phyloP scores from a whole-genome alignment of 2,888 invertebrate species.

The Pristionchus fissidentatus region DNA sequence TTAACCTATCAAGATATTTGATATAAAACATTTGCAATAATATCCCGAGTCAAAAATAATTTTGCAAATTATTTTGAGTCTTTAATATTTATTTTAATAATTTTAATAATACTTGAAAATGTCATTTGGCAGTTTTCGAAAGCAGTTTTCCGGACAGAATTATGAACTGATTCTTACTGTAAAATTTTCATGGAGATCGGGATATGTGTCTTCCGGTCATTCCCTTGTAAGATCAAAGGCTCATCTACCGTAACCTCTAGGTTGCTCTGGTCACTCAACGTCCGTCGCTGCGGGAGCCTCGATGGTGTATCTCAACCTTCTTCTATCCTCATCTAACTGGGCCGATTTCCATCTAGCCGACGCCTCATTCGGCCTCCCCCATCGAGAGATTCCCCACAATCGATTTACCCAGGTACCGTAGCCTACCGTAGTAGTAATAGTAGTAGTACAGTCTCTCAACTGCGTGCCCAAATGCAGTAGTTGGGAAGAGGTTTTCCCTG shows the following conservation, averaged over 20 bases:
- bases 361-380: conserved; percentile 17
- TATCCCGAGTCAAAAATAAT: no score
- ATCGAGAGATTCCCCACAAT: conserved; percentile 7
- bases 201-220: no score
- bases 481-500: background rate
- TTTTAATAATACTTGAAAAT: no score
- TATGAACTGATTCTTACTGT: no score
- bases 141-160: no score
- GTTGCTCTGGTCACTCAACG: conserved; percentile 39
- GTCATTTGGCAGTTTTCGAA: no score
- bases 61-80: no score
- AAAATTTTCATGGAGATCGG: no score
- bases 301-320: conserved; percentile 30
- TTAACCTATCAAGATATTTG: no score
- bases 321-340: conserved; percentile 43
- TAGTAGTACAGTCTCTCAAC: background rate
- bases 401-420: conserved; percentile 46
- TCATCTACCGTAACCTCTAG: background rate
- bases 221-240: background rate
- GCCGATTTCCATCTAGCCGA: conserved; percentile 41
- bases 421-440: background rate
- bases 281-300: conserved; percentile 46
- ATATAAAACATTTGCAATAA: no score
- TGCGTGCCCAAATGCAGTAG: background rate
- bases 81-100: no score